phyloP scores from a whole-genome alignment of 2,888 invertebrate genomes.

The Nebria salina region DNA sequence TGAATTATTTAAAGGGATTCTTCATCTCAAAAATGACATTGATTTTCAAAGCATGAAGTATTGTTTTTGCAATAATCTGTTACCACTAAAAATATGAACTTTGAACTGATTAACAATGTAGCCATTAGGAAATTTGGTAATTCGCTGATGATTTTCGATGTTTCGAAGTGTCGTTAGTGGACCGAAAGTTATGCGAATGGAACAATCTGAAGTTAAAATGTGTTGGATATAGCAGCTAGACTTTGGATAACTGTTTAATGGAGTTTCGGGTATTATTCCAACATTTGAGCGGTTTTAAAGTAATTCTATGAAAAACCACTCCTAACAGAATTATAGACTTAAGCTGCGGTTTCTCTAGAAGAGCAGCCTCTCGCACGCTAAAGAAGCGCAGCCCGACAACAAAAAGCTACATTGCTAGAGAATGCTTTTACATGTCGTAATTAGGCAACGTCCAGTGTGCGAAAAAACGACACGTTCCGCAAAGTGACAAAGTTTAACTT shows the following conservation, averaged over 20 bases:
- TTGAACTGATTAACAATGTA: too few species aligned
- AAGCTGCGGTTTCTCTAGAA: constrained; percentile 29
- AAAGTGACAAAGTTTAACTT: neutral
- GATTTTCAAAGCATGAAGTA: too few species aligned
- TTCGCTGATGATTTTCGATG: neutral
- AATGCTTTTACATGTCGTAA: neutral
- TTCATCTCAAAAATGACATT: too few species aligned
- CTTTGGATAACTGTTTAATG: constrained; percentile 38
- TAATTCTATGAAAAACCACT: constrained; percentile 45
- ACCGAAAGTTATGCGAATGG: neutral
- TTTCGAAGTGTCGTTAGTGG: neutral
- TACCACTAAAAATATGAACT: too few species aligned
- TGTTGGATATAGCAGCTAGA: neutral
- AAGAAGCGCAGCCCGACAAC: neutral
- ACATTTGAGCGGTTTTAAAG: constrained; percentile 44
- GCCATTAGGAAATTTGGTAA: neutral
- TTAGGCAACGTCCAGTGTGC: neutral
- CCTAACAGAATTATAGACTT: constrained; percentile 44
- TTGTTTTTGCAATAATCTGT: too few species aligned
- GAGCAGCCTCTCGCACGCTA: neutral
- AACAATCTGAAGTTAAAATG: constrained; percentile 12
- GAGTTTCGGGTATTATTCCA: constrained; percentile 43
- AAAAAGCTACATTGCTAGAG: neutral
- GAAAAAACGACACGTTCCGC: neutral
- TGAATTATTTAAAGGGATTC: too few species aligned